Evolutionary conservation across 2,888 invertebrate genomes (phyloP), one percentile per base, ranked within the genome.

Genomic region (Acheta domesticus): DNA sequence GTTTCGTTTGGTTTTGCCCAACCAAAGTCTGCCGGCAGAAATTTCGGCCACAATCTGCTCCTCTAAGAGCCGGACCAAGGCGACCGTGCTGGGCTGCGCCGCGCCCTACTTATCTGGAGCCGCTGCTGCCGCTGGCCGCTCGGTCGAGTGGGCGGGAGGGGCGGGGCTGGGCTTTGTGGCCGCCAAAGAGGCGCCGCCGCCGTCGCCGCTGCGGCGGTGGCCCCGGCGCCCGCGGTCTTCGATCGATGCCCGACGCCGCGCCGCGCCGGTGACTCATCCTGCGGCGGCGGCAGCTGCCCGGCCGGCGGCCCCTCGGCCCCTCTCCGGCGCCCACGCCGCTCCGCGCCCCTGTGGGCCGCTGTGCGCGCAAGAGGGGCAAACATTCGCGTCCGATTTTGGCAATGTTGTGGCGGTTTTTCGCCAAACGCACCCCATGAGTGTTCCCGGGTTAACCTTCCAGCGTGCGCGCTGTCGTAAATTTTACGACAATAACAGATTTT

Each of bases 31-130:
- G 3, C 36, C 36, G 36, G 1, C 36, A 5, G 36, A 36, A 36
- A 36, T 36, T 36, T 36, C 78, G 98, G 99, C 87, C 98, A 99
- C 89, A 92, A 95, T 82, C 96, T 97, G 83, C 93, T 98, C 82
- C 91, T 98, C 82, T 95, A 95, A 84, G 95, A 96, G 19, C 87
- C 88, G 14, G 86, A 8, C 36, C 8, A 36, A 8, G 36, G 36
- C 36, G 36, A 8, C 36, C 36, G 5, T 5, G 36, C 36, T 8
- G 5, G 36, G 36, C 36, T 8, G 36, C 36, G 36, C 36, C 36
- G 36, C 36, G 36, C 36, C 36, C 36, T 36, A 36, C 36, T 36
- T 36, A 87, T 12, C 83, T 84, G n/a, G 83, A 83, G 79, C 82
- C 83, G 84, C 83, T 80, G 88, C 82, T 48, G 76, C 82, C 73